Conservation (phyloP, 2,797 vertebrate genomes). For the Coregonus sp. region DNA sequence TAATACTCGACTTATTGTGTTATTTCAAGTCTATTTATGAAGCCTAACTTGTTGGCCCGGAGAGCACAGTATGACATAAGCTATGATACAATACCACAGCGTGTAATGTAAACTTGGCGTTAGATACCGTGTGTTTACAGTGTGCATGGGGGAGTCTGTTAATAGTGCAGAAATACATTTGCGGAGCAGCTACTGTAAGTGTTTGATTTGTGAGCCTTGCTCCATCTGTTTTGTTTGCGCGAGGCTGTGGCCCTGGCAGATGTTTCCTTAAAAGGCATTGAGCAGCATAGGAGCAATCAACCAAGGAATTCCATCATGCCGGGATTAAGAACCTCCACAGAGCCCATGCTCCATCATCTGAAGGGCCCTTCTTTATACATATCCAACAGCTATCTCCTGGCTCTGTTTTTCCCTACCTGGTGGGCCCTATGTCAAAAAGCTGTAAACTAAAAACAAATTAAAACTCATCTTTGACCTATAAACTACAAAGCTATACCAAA, state of each 20-base stretch:
- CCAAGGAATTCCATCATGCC: conserved; percentile 72
- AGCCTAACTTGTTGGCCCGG: conserved; percentile 3
- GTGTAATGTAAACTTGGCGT: conserved; percentile 37
- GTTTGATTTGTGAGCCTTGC: conserved; percentile 74
- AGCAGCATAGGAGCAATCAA: conserved; percentile 74
- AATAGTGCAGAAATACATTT: conserved; percentile 56
- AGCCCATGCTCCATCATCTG: conserved; percentile 39
- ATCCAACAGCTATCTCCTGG: conserved; percentile 20
- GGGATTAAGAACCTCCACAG: conserved; percentile 67
- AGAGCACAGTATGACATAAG: conserved; percentile 7
- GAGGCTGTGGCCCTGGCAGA: conserved; percentile 67
- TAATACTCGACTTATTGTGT: neutral
- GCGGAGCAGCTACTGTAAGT: conserved; percentile 59
- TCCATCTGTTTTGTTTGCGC: conserved; percentile 64
- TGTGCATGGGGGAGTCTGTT: conserved; percentile 39
- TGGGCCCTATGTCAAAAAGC: neutral
- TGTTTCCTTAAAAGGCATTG: conserved; percentile 83
- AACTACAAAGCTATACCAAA: neutral
- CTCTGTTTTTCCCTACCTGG: conserved; percentile 12
- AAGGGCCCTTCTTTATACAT: conserved; percentile 52
- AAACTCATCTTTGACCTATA: neutral
- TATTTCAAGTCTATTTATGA: neutral
- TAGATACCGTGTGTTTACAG: conserved; percentile 59
- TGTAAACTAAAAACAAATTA: neutral
- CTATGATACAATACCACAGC: conserved; percentile 22